Base-by-base conservation (phyloP, 2,797 vertebrate species). In the Eospalax fontanierii region DNA sequence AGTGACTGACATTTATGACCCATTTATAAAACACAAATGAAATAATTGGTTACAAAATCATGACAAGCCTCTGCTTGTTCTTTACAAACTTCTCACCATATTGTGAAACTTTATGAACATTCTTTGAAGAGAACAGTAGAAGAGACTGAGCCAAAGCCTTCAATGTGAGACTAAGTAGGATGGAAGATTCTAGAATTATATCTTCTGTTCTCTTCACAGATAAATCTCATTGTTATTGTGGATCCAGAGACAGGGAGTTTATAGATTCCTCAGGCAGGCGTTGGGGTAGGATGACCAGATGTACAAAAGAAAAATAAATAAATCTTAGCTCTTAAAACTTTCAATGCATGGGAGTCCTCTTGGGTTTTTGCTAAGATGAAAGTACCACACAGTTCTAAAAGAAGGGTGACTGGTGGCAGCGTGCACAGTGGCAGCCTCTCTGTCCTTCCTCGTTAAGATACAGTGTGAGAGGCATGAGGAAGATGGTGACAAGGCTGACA, bases 21-120 rank as follows among this genome's bases (percentile, higher is more conserved):
- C 11, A 93, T 96, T 94, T 96, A 97, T 98, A 97, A 96, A 97
- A 95, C 73, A 93, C 97, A 97, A 97, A 96, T 97, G 95, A 96
- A 97, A 92, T 90, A 96, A 89, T 96, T 97, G 63, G 93, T 93
- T 96, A 91, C 90, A 71, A 87, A 97, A 96, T 92, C 94, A 30
- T 9, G 0, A 14, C 57, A 50, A 87, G 68, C 68, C 97, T 96
- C 86, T 73, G 11, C 95, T 18, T 81, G 89, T 89, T 87, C 93
- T 81, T 71, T 92, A 0, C 92, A 93, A 95, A 96, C 63, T 50
- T 91, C 82, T 95, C 92, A 85, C 50, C 70, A 79, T 46, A 88
- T 87, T 75, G 91, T 94, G 96, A 96, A 96, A 71, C 75, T 93
- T 78, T 22, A 19, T 74, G 50, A 88, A 87, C 43, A 15, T 84